These are phyloP conservation scores for Paralichthys olivaceus DNA, from an alignment of 2,113 vertebrate genomes.

Conservation along the genomic window DNA sequence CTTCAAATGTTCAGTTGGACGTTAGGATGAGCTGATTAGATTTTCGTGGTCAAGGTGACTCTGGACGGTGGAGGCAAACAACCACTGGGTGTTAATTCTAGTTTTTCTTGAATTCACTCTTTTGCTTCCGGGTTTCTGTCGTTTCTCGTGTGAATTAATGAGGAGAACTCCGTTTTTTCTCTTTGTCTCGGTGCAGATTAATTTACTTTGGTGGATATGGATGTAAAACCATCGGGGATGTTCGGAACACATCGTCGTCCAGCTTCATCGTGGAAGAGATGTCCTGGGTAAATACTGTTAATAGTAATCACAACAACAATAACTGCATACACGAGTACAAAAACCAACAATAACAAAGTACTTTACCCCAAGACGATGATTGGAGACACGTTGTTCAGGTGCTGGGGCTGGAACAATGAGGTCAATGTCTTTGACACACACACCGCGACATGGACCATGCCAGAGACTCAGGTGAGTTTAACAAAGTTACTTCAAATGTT, in stretches of 20 bases:
- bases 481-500: too few species aligned
- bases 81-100: too few species aligned
- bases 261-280: slow-evolving; percentile 78
- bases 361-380: slow-evolving; percentile 42
- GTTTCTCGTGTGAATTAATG: background rate
- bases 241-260: slow-evolving; percentile 43
- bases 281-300: slow-evolving; percentile 72
- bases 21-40: too few species aligned
- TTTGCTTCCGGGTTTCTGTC: background rate
- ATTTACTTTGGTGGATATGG: slow-evolving; percentile 84
- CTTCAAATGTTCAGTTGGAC: too few species aligned
- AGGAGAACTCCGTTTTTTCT: background rate
- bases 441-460: slow-evolving; percentile 70
- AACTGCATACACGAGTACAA: too few species aligned
- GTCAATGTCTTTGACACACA: slow-evolving; percentile 72
- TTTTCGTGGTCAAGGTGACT: too few species aligned
- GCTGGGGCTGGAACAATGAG: slow-evolving; percentile 84
- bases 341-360: background rate
- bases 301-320: background rate
- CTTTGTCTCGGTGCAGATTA: slow-evolving; percentile 57
- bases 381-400: slow-evolving; percentile 66
- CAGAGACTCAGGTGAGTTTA: slow-evolving; percentile 68
- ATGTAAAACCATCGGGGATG: slow-evolving; percentile 74
- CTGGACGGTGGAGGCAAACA: too few species aligned
- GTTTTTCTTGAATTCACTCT: too few species aligned